Conservation (phyloP, 1,140 invertebrate genomes). For the Amphibalanus amphitrite region DNA sequence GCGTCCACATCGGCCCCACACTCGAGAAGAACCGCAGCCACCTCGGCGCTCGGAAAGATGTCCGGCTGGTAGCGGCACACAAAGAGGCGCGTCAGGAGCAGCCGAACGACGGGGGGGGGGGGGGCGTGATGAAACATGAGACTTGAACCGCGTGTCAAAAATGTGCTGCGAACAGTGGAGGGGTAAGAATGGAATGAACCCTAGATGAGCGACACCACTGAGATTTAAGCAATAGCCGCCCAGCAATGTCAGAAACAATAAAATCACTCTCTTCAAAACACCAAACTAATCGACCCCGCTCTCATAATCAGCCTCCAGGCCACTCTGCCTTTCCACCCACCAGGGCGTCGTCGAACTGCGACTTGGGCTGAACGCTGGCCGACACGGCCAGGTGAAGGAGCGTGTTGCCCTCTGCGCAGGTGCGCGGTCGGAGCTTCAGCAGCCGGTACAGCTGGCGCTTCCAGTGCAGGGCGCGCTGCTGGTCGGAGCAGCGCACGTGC, state of each 20-base stretch:
- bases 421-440: constrained; percentile 39
- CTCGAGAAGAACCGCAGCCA: constrained; percentile 48
- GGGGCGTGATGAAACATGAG: no score
- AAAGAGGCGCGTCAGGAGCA: no score
- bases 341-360: background rate
- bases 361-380: background rate
- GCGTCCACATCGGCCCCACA: constrained; percentile 56
- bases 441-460: constrained; percentile 12
- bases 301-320: no score
- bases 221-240: no score
- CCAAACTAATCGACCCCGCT: no score
- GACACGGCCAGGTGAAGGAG: constrained; percentile 23
- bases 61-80: background rate
- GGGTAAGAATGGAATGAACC: no score
- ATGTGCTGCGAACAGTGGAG: no score
- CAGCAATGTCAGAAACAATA: no score
- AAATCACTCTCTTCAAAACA: no score
- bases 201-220: no score
- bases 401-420: constrained; percentile 51
- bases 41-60: constrained; percentile 45
- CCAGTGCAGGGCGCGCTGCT: constrained; percentile 24
- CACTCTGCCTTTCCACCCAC: background rate
- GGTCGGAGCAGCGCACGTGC: constrained; percentile 36
- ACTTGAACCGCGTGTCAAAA: no score
- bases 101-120: no score